Percentiles rank a stretch among this genome's conserved stretches.
These are phyloP conservation scores for Drosophila sturtevanti DNA, from an alignment of 1,140 invertebrate genomes.

Conservation along the genomic window DNA sequence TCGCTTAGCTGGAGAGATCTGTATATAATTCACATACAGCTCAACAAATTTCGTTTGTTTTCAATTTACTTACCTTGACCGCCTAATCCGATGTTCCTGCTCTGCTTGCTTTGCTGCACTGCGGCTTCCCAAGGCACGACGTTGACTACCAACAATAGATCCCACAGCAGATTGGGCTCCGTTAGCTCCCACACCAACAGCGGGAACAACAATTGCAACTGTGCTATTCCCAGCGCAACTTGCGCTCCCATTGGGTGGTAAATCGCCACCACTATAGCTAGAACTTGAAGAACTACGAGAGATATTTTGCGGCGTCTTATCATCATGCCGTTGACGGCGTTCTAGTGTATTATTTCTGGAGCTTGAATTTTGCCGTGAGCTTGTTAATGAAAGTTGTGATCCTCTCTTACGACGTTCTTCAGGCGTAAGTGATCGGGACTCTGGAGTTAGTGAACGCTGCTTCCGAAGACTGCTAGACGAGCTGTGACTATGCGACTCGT, in stretches of 20 bases:
- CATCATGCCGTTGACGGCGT: conserved; percentile 59
- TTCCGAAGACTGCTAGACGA: conserved; percentile 75
- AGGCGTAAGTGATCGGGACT: conserved; percentile 75
- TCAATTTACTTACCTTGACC: conserved; percentile 68
- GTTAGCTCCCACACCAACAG: neutral
- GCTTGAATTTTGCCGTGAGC: conserved; percentile 73
- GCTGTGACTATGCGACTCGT: conserved; percentile 76
- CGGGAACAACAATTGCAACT: neutral
- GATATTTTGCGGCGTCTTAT: conserved; percentile 68
- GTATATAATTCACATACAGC: neutral
- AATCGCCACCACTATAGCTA: conserved; percentile 76
- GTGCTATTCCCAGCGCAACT: neutral
- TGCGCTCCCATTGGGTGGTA: conserved; percentile 47
- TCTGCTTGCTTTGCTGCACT: conserved; percentile 60
- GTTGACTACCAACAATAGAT: conserved; percentile 26
- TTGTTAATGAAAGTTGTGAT: conserved; percentile 70
- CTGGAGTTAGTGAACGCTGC: conserved; percentile 79
- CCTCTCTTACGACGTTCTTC: conserved; percentile 77
- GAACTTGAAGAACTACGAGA: conserved; percentile 82
- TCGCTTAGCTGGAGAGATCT: conserved; percentile 81
- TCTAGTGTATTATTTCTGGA: conserved; percentile 78
- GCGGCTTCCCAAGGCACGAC: conserved; percentile 43
- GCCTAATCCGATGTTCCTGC: conserved; percentile 76
- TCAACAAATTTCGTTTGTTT: neutral
- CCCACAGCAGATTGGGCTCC: neutral